Percentiles rank a stretch among this genome's conserved stretches.
Conservation (phyloP, 2,888 invertebrate genomes). For the Leptogaster cylindrica region DNA sequence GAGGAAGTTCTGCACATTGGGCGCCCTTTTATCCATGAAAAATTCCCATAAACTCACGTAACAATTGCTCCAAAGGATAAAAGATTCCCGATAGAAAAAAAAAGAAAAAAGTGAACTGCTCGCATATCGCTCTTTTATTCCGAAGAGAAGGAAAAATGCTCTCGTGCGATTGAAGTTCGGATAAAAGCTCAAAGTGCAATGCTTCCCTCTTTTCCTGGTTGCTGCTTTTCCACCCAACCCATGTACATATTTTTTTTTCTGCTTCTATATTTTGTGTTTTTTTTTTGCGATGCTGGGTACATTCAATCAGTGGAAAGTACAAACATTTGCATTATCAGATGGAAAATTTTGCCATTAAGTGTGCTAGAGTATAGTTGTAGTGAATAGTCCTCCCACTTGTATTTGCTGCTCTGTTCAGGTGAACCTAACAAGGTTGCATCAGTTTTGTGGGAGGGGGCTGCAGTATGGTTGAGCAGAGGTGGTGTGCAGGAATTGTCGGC, state of each 20-base stretch:
- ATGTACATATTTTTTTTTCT: too few relatives aligned
- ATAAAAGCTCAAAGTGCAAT: conserved; percentile 33
- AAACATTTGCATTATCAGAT: conserved; percentile 36
- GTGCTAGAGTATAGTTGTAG: background rate
- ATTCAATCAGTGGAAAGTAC: conserved; percentile 33
- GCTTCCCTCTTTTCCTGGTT: conserved; percentile 1
- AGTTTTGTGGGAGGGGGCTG: too few relatives aligned
- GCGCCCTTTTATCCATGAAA: background rate
- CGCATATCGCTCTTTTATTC: conserved; percentile 15
- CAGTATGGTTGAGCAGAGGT: too few relatives aligned
- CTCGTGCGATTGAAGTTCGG: conserved; percentile 12
- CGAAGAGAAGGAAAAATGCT: conserved; percentile 5
- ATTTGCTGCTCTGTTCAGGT: background rate
- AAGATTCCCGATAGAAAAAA: background rate
- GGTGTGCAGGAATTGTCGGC: too few relatives aligned
- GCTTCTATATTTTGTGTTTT: background rate
- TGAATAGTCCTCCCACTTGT: background rate
- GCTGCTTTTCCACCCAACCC: background rate
- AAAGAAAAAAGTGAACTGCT: background rate
- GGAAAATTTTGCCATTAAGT: conserved; percentile 20
- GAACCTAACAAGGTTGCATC: background rate
- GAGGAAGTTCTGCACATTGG: background rate
- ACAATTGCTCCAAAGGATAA: background rate
- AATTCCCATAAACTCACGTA: background rate
- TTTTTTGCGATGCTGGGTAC: conserved; percentile 10